Evolutionary conservation across 2,888 invertebrate species (phyloP).

Genomic region (Athripsodes cinereus): DNA sequence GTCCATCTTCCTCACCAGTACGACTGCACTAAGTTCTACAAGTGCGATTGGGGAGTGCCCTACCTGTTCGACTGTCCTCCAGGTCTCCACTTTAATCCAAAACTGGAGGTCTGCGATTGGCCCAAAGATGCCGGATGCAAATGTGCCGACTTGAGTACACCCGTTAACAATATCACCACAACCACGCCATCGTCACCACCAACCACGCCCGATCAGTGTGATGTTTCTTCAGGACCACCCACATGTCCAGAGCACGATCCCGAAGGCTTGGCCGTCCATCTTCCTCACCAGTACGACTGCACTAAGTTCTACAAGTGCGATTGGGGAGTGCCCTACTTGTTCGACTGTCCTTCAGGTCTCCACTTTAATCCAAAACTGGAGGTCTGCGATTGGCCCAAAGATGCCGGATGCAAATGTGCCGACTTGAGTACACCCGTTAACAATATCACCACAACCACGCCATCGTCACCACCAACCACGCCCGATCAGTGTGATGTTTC

Average conservation of each 20-base stretch:
- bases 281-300: conserved; percentile 9
- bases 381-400: conserved; percentile 1
- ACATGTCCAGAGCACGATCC: conserved; percentile 25
- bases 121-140: conserved; percentile 27
- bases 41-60: conserved; percentile 27
- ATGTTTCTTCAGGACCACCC: background rate
- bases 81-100: conserved; percentile 28
- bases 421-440: no score
- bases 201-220: background rate
- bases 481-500: background rate
- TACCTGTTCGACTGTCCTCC: conserved; percentile 28
- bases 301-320: background rate
- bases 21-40: conserved; percentile 27
- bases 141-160: background rate
- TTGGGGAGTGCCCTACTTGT: background rate
- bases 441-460: no score
- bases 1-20: conserved; percentile 17
- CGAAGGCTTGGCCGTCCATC: conserved; percentile 14
- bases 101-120: conserved; percentile 29
- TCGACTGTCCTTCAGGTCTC: background rate
- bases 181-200: no score
- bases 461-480: no score
- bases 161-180: no score
- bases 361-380: background rate
- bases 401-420: background rate